These are phyloP conservation scores for Thera obeliscata DNA, from an alignment of 2,888 invertebrate species.

Conservation along the genomic window DNA sequence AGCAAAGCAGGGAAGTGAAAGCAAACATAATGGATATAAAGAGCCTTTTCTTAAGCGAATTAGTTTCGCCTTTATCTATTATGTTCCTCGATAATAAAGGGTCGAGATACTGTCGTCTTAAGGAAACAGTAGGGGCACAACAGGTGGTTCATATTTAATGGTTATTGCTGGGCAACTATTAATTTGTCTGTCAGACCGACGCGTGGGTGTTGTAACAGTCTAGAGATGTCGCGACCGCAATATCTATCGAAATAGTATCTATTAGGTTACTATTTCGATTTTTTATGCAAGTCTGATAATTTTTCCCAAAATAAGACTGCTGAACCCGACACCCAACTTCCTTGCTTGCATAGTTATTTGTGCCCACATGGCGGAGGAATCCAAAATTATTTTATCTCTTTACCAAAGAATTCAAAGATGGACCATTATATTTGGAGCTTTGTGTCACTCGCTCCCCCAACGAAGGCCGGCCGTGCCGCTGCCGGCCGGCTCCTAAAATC, in stretches of 20 bases:
- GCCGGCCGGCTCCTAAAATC: conserved; percentile 20
- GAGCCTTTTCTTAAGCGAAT: conserved; percentile 31
- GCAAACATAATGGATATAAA: conserved; percentile 24
- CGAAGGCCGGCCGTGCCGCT: conserved; percentile 26
- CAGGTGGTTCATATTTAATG: conserved; percentile 73
- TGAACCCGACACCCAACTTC: no score
- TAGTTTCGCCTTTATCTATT: conserved; percentile 28
- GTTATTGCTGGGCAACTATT: conserved; percentile 67
- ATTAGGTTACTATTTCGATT: no score
- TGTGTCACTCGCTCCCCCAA: conserved; percentile 10
- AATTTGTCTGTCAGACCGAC: conserved; percentile 64
- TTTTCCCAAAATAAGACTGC: no score
- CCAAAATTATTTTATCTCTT: no score
- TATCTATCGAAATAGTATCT: neutral
- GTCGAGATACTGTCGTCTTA: conserved; percentile 33
- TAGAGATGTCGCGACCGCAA: conserved; percentile 33
- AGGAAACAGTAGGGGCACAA: conserved; percentile 50
- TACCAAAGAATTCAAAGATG: neutral
- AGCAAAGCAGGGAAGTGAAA: conserved; percentile 23
- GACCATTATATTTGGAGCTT: neutral
- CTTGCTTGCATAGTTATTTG: no score
- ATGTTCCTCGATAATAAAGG: conserved; percentile 33
- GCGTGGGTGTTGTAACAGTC: conserved; percentile 48
- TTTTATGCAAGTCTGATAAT: no score
- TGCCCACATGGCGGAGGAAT: no score